These are phyloP conservation scores for Stegodyphus dumicola DNA, from an alignment of 1,140 invertebrate genomes.

Conservation along the genomic window DNA sequence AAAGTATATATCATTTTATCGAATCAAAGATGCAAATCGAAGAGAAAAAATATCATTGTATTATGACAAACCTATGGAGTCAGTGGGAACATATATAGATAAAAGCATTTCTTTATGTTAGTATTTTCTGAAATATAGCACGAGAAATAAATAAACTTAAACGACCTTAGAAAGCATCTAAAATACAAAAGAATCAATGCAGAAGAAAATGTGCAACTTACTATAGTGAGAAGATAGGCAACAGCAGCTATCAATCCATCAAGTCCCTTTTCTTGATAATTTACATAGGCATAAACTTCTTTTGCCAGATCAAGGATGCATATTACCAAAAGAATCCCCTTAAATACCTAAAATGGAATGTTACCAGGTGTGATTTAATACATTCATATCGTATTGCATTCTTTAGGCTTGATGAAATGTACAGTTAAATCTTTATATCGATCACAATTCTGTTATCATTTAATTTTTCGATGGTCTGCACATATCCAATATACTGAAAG, in stretches of 20 bases:
- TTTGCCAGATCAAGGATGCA: constrained; percentile 10
- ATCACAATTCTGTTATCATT: neutral
- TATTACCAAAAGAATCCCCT: constrained; percentile 22
- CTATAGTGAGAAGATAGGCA: constrained; percentile 40
- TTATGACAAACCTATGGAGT: no score
- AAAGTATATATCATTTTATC: no score
- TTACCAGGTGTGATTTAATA: neutral
- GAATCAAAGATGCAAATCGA: no score
- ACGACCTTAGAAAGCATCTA: neutral
- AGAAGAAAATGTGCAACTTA: constrained; percentile 16
- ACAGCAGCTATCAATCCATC: constrained; percentile 25
- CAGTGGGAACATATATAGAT: no score
- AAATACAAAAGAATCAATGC: neutral
- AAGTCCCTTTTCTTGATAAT: neutral
- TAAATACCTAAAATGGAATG: constrained; percentile 10
- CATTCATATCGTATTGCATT: neutral
- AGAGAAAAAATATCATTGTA: no score
- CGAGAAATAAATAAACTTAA: no score
- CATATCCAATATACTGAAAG: neutral
- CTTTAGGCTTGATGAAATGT: neutral
- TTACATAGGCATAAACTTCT: constrained; percentile 29
- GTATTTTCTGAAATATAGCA: no score
- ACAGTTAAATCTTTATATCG: neutral
- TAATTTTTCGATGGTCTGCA: neutral
- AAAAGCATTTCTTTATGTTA: no score